These are phyloP conservation scores for Agriopis aurantiaria DNA, from an alignment of 2,888 invertebrate genomes.

Conservation along the genomic window DNA sequence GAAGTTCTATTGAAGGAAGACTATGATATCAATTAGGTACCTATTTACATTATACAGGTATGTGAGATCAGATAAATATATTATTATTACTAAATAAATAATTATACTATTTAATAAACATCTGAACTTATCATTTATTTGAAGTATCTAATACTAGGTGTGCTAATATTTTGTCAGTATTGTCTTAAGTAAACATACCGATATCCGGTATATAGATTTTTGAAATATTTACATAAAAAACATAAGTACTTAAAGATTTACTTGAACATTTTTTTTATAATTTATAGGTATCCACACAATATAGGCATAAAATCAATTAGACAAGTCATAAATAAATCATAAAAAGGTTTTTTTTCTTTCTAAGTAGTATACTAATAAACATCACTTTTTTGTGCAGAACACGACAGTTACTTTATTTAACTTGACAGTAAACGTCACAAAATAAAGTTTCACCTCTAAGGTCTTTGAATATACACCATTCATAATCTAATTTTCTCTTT, in stretches of 20 bases:
- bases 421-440: constrained; percentile 24
- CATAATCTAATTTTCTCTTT: constrained; percentile 27
- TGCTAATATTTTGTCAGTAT: constrained; percentile 16
- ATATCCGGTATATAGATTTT: constrained; percentile 1
- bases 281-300: background rate
- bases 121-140: background rate
- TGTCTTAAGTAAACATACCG: constrained; percentile 31
- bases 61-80: constrained; percentile 33
- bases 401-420: constrained; percentile 14
- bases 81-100: constrained; percentile 8
- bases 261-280: background rate
- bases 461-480: constrained; percentile 27
- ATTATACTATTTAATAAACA: background rate
- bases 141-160: constrained; percentile 1
- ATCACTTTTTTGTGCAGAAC: constrained; percentile 15
- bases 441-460: constrained; percentile 18
- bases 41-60: constrained; percentile 22
- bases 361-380: constrained; percentile 2
- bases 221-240: constrained; percentile 36
- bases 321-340: background rate
- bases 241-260: constrained; percentile 10
- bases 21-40: constrained; percentile 25
- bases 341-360: background rate
- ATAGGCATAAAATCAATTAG: background rate
- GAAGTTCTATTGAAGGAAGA: constrained; percentile 32